phyloP scores from a whole-genome alignment of 2,113 vertebrate genomes.

The Apaloderma vittatum region DNA sequence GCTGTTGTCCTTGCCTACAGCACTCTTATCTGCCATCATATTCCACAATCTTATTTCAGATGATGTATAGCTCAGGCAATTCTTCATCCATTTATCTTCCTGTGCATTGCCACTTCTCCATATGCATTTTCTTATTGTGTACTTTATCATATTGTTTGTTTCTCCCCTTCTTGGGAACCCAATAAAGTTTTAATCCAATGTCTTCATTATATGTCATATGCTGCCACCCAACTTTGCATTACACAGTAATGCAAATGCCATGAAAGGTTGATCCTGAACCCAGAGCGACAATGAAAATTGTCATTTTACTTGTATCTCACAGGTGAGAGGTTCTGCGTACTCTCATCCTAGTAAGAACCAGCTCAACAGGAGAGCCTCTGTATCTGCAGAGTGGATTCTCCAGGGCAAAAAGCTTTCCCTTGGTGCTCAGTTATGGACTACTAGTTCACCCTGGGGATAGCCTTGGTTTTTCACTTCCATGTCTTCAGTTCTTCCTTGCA shows the following conservation, averaged over 20 bases:
- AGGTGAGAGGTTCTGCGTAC: neutral
- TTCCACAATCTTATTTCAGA: neutral
- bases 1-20: neutral
- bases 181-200: slow-evolving; percentile 19
- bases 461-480: neutral
- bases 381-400: neutral
- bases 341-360: neutral
- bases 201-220: neutral
- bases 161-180: neutral
- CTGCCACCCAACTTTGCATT: neutral
- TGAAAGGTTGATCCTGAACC: neutral
- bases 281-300: neutral
- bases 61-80: neutral
- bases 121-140: neutral
- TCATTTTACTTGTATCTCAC: neutral
- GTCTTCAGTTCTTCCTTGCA: neutral
- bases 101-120: neutral
- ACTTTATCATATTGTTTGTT: neutral
- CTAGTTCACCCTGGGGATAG: neutral
- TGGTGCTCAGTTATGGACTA: neutral
- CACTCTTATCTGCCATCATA: neutral
- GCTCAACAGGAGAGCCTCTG: neutral
- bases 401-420: neutral
- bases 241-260: neutral
- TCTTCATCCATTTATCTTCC: neutral